Base-by-base conservation (phyloP, 2,888 invertebrate genomes). In the Thymelicus acteon region DNA sequence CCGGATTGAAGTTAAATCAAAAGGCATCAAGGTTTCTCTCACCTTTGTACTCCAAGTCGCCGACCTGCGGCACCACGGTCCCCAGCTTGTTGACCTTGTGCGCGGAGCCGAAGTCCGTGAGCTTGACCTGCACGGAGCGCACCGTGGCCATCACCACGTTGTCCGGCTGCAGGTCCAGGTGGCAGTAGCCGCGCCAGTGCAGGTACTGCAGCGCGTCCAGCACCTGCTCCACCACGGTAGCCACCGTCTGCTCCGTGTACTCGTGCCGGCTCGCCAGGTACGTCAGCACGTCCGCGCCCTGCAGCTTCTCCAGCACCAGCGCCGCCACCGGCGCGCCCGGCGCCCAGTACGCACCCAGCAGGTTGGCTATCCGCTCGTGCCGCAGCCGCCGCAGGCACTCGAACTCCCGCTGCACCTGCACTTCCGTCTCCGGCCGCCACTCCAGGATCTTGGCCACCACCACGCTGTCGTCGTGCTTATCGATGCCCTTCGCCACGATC, bases 131-230 rank as follows among this genome's bases (percentile, higher is more conserved):
- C 8, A 97, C 95, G 0, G 97, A 96, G 76, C 98, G 94, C 15
- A 98, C 96, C 0, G 97, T 96, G 0, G 97, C 96, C 97, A 99
- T 97, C 4, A 99, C 97, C 37, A 99, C 95, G 88, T 99, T 99
- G 84, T 98, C 98, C 0, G 99, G 99, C 87, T 99, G 98, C 63
- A 99, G 93, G 86, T 98, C 97, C 74, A 98, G 91, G 86, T 98
- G 98, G 78, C 97, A 97, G 77, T 96, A 96, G 3, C 98, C 98
- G 80, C 98, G 95, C 97, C 98, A 98, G 88, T 99, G 99, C 54
- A 99, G 93, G 88, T 98, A 99, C 89, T 99, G 98, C 0, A 99
- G 92, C 0, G 96, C 99, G 82, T 98, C 98, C 71, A 98, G 90
- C 0, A 98, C 92, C 92, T 99, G 99, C 3, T 96, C 95, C 57